Conservation (phyloP, 2,888 invertebrate species). For the Tanypteryx hageni region DNA sequence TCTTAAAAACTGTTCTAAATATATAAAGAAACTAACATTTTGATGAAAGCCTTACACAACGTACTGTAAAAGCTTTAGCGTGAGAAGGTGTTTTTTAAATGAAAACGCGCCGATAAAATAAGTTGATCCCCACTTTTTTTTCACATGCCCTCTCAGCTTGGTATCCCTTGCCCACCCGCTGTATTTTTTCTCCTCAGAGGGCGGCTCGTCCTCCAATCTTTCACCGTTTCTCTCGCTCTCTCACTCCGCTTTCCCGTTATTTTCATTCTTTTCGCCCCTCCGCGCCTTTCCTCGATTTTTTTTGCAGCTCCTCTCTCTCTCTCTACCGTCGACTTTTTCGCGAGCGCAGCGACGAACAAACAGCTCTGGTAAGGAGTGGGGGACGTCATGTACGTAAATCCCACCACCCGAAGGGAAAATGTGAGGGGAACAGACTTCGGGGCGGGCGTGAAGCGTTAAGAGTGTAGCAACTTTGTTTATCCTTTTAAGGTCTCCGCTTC, state of each 20-base stretch:
- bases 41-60: too few species aligned
- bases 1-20: too few species aligned
- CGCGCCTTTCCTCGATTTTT: background rate
- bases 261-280: background rate
- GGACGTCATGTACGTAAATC: background rate
- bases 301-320: background rate
- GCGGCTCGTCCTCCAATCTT: conserved; percentile 2
- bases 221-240: background rate
- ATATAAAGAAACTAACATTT: too few species aligned
- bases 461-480: conserved; percentile 7
- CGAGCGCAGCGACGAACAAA: background rate
- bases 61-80: too few species aligned
- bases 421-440: background rate
- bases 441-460: conserved; percentile 15
- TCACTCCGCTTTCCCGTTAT: background rate
- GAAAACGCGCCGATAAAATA: background rate
- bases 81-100: background rate
- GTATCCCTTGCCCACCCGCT: background rate
- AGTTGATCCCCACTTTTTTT: background rate
- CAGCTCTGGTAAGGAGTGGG: background rate
- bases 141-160: background rate
- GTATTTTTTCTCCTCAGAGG: background rate
- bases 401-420: background rate
- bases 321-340: background rate
- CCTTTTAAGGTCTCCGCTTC: conserved; percentile 32